These are phyloP conservation scores for Phengaris arion DNA, from an alignment of 2,888 invertebrate genomes.

Conservation along the genomic window DNA sequence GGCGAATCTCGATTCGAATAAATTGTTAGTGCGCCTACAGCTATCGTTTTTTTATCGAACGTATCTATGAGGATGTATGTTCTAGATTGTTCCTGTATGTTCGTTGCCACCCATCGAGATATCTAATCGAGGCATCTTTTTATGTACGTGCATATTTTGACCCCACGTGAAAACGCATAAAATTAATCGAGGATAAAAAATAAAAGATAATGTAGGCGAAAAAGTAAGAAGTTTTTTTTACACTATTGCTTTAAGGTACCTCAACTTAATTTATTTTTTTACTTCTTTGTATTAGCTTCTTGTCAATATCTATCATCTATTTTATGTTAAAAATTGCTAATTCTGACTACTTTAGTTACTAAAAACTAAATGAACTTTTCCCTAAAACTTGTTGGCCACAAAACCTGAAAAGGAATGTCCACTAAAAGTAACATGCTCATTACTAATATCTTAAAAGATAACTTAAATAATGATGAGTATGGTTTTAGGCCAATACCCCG, in stretches of 20 bases:
- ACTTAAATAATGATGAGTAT: constrained; percentile 46
- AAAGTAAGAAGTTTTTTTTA: not conserved
- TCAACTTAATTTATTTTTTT: too few species aligned
- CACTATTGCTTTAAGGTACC: not conserved
- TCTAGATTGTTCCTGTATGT: not conserved
- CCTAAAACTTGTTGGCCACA: not conserved
- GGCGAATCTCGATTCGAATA: constrained; percentile 62
- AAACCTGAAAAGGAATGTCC: not conserved
- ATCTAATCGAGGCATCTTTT: constrained; percentile 17
- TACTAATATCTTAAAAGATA: constrained; percentile 38
- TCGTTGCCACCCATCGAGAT: constrained; percentile 29
- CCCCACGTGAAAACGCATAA: constrained; percentile 4
- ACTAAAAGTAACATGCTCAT: not conserved
- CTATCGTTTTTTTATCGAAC: constrained; percentile 60
- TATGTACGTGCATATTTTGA: not conserved
- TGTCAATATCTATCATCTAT: too few species aligned
- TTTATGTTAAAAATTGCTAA: too few species aligned
- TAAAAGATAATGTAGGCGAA: constrained; percentile 51
- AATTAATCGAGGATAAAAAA: constrained; percentile 9
- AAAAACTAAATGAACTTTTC: too few species aligned
- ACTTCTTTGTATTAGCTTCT: too few species aligned
- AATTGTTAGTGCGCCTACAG: constrained; percentile 66
- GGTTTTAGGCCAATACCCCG: constrained; percentile 64
- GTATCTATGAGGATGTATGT: constrained; percentile 54
- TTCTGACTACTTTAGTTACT: not conserved